phyloP scores from a whole-genome alignment of 2,888 invertebrate species.

The Diachrysia chrysitis region DNA sequence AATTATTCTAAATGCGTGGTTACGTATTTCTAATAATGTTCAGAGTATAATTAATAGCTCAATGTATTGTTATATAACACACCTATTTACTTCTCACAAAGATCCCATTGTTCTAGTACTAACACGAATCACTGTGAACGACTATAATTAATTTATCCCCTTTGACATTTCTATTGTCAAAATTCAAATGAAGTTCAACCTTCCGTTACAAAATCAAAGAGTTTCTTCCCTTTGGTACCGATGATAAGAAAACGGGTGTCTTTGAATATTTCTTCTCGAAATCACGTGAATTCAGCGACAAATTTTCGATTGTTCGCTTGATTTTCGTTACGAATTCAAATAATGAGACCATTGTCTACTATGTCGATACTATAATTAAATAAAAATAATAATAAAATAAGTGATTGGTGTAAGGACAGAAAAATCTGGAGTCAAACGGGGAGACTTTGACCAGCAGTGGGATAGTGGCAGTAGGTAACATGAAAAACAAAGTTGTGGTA shows the following conservation, averaged over 20 bases:
- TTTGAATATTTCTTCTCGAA: slow-evolving; percentile 23
- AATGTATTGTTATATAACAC: not conserved
- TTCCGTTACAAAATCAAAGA: slow-evolving; percentile 39
- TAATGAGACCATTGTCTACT: not conserved
- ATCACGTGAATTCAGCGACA: slow-evolving; percentile 5
- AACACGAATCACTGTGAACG: slow-evolving; percentile 40
- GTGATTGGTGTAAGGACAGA: too few relatives aligned
- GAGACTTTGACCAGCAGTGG: too few relatives aligned
- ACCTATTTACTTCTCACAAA: slow-evolving; percentile 3
- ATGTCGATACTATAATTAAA: too few relatives aligned
- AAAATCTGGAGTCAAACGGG: too few relatives aligned
- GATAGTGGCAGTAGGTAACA: too few relatives aligned
- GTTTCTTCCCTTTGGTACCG: slow-evolving; percentile 19
- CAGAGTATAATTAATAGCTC: not conserved
- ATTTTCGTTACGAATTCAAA: not conserved
- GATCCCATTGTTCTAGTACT: slow-evolving; percentile 29
- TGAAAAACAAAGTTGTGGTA: too few relatives aligned
- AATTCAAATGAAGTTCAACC: slow-evolving; percentile 46
- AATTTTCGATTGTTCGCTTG: not conserved
- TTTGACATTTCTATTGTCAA: slow-evolving; percentile 47
- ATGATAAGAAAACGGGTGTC: slow-evolving; percentile 23
- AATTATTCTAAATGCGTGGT: too few relatives aligned
- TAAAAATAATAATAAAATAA: not conserved
- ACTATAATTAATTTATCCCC: slow-evolving; percentile 58
- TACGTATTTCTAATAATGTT: too few relatives aligned